Conservation (phyloP, 2,888 invertebrate species). For the Thera britannica region DNA sequence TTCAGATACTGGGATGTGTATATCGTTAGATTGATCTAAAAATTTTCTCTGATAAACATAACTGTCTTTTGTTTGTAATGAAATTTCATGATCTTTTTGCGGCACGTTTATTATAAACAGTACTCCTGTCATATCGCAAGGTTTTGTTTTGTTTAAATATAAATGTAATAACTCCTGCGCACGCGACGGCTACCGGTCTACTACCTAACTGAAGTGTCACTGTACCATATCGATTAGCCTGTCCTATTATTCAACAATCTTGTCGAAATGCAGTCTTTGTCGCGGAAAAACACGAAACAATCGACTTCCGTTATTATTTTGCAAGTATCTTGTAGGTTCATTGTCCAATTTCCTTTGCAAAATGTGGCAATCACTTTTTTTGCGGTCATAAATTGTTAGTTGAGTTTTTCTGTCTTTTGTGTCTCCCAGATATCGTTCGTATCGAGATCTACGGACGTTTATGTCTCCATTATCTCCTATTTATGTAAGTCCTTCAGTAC, state of each 20-base stretch:
- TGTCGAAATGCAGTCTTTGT: constrained; percentile 48
- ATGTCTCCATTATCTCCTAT: not conserved
- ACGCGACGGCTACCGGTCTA: constrained; percentile 30
- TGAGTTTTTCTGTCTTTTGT: constrained; percentile 11
- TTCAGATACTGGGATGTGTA: constrained; percentile 46
- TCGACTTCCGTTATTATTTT: constrained; percentile 52
- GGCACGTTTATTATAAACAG: constrained; percentile 85
- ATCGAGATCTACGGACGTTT: not conserved
- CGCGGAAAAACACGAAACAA: constrained; percentile 55
- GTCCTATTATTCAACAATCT: constrained; percentile 40
- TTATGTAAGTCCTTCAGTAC: not conserved
- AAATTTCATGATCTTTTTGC: constrained; percentile 76
- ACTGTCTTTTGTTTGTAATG: constrained; percentile 50
- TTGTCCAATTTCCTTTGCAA: constrained; percentile 27
- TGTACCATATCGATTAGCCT: constrained; percentile 38
- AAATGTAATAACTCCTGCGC: constrained; percentile 21
- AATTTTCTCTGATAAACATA: constrained; percentile 33
- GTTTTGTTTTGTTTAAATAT: constrained; percentile 4
- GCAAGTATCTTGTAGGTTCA: constrained; percentile 32
- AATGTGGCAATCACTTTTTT: constrained; percentile 30
- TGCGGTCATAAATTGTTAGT: constrained; percentile 7
- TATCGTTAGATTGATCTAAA: constrained; percentile 44
- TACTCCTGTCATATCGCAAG: constrained; percentile 79
- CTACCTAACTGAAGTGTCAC: constrained; percentile 39
- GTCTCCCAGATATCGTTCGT: not conserved